These are phyloP conservation scores for Catostylus mosaicus DNA, from an alignment of 30 jellyfish, hydroid and myxozoan genomes.

Conservation along the genomic window DNA sequence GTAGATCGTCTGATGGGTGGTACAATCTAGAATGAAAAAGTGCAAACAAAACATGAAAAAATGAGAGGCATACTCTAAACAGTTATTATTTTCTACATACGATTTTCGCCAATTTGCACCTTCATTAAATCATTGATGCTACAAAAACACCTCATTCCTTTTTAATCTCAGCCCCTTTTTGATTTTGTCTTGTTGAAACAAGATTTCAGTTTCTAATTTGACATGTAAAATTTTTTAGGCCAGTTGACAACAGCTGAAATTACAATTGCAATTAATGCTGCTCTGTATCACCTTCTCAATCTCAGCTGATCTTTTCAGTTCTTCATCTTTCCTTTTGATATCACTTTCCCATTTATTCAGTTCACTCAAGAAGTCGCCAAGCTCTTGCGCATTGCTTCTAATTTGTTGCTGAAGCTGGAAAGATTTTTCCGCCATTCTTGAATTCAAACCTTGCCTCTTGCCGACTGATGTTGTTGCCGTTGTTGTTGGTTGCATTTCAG, in stretches of 20 bases:
- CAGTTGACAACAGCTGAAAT: no score
- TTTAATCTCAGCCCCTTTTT: no score
- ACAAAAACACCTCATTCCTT: no score
- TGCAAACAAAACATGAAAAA: slow-evolving; percentile 4
- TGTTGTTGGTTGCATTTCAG: not conserved
- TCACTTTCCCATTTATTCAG: slow-evolving; percentile 88
- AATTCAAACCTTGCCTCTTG: not conserved
- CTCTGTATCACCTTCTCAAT: slow-evolving; percentile 69
- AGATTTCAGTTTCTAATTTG: no score
- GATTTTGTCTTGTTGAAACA: no score
- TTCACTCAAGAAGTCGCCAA: slow-evolving; percentile 78
- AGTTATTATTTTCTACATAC: no score
- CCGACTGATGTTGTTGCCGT: not conserved
- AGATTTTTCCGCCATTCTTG: slow-evolving; percentile 75
- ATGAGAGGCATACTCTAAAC: no score
- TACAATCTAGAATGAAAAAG: slow-evolving; percentile 31
- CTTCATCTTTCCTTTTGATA: slow-evolving; percentile 79
- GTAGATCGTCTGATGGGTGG: slow-evolving; percentile 79
- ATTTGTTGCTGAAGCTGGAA: slow-evolving; percentile 79
- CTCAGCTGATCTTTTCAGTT: slow-evolving; percentile 61
- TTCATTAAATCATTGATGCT: no score
- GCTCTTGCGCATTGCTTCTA: slow-evolving; percentile 81
- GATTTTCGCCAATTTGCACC: no score
- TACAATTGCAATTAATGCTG: no score
- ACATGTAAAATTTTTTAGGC: no score